Conservation (phyloP, 1,140 invertebrate species). For the Oedothorax gibbosus region DNA sequence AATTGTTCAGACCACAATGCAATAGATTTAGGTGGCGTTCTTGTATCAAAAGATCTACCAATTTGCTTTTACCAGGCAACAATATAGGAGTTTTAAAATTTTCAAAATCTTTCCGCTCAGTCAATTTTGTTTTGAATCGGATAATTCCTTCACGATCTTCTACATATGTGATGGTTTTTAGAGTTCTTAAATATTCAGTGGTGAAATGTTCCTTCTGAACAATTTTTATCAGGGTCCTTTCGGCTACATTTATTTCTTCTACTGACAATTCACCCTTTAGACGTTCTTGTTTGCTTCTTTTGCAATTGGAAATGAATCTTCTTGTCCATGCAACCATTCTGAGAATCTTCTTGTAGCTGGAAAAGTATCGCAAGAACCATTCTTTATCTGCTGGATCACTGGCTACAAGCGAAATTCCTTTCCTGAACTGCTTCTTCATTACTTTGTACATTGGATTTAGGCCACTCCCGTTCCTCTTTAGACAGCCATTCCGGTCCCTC, state of each 20-base stretch:
- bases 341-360: slow-evolving; percentile 5
- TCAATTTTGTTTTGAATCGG: slow-evolving; percentile 8
- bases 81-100: slow-evolving; percentile 5
- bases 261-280: background rate
- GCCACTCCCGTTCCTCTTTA: background rate
- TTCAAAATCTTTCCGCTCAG: slow-evolving; percentile 3
- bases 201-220: slow-evolving; percentile 18
- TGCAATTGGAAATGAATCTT: slow-evolving; percentile 1
- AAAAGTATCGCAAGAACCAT: slow-evolving; percentile 34
- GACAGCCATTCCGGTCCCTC: slow-evolving; percentile 2
- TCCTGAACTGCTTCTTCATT: background rate
- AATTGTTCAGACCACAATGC: background rate
- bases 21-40: background rate
- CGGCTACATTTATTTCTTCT: slow-evolving; percentile 30
- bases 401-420: slow-evolving; percentile 5
- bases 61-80: slow-evolving; percentile 4
- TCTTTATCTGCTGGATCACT: background rate
- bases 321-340: background rate
- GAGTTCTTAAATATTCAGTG: background rate
- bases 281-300: background rate
- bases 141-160: slow-evolving; percentile 4
- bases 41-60: background rate
- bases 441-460: background rate
- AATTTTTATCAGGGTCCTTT: slow-evolving; percentile 12
- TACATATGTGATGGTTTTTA: background rate